Percentiles rank a stretch among this genome's conserved stretches.
phyloP scores from a whole-genome alignment of 2,113 vertebrate species.

The Erpornis zantholeuca region DNA sequence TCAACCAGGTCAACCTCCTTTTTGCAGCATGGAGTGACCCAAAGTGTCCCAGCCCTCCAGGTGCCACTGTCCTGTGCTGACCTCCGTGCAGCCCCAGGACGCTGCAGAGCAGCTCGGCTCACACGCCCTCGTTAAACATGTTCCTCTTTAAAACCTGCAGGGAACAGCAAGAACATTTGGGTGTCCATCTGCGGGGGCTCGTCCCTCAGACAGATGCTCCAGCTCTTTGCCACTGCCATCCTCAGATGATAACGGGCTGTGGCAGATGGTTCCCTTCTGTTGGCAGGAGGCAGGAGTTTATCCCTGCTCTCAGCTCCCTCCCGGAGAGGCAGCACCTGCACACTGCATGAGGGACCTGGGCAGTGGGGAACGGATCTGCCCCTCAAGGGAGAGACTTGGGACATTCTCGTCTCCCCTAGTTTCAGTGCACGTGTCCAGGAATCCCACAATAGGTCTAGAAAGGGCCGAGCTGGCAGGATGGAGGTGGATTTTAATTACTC shows the following conservation, averaged over 20 bases:
- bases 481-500: slow-evolving; percentile 49
- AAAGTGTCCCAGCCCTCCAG: not conserved
- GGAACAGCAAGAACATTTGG: slow-evolving; percentile 48
- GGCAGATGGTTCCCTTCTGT: slow-evolving; percentile 55
- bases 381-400: not conserved
- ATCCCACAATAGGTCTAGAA: not conserved
- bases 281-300: slow-evolving; percentile 33
- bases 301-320: not conserved
- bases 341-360: not conserved
- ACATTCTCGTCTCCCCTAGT: not conserved
- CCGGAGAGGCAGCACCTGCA: not conserved
- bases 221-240: slow-evolving; percentile 48
- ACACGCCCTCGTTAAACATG: not conserved
- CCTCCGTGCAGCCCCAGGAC: not conserved
- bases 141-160: slow-evolving; percentile 11
- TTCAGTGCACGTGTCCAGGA: not conserved
- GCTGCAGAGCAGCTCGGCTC: not conserved
- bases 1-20: not conserved
- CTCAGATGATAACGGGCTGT: slow-evolving; percentile 14
- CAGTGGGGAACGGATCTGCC: not conserved
- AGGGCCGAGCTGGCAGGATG: slow-evolving; percentile 5
- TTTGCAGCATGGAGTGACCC: not conserved
- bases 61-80: not conserved
- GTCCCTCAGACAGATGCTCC: slow-evolving; percentile 48
- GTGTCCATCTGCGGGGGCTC: slow-evolving; percentile 43